Conservation (phyloP, 2,113 vertebrate genomes). For the Xiphophorus couchianus region DNA sequence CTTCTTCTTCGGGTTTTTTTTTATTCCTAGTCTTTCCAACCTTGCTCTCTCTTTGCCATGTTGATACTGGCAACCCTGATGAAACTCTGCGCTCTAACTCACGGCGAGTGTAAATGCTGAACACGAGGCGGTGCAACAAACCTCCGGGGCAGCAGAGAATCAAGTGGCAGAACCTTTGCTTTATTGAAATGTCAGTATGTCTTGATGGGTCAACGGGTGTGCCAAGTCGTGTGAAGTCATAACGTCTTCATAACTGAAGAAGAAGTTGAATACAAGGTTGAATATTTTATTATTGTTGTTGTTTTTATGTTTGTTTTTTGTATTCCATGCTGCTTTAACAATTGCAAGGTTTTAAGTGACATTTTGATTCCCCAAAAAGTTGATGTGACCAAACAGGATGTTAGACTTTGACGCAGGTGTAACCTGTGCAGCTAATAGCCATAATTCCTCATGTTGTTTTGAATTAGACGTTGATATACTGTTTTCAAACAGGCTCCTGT, state of each 20-base stretch:
- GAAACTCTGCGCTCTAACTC: constrained; percentile 25
- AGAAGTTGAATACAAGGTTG: neutral
- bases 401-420: neutral
- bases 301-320: neutral
- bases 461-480: neutral
- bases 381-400: neutral
- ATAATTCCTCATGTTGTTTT: neutral
- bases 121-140: constrained; percentile 2
- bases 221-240: constrained; percentile 10
- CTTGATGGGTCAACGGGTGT: constrained; percentile 32
- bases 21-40: neutral
- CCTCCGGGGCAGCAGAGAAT: constrained; percentile 14
- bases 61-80: constrained; percentile 28
- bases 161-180: constrained; percentile 37
- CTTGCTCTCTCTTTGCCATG: neutral
- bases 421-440: neutral
- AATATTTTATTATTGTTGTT: neutral
- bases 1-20: neutral
- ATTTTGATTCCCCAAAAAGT: neutral
- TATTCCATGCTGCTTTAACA: neutral
- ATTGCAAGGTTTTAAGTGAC: neutral
- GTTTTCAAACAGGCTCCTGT: constrained; percentile 11
- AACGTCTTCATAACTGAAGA: neutral
- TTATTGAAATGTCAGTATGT: constrained; percentile 53
- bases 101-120: constrained; percentile 24